A percentile compares a stretch with the other conserved stretches of the same genome.
Evolutionary conservation across 2,113 vertebrate species (phyloP).

Genomic region (Pachycephala philippinensis): DNA sequence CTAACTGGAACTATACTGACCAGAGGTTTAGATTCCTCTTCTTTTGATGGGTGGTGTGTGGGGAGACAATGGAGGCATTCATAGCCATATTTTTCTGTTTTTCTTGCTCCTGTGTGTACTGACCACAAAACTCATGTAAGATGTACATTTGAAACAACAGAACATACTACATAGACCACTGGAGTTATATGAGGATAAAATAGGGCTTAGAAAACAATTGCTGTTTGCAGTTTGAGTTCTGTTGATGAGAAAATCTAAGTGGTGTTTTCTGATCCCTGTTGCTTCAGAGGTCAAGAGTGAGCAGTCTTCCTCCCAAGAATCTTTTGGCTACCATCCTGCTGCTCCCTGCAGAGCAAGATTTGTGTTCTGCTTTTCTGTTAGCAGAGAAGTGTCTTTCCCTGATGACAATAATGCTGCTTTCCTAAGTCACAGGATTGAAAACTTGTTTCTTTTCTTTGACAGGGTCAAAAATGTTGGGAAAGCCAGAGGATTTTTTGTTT

Average conservation of each 20-base stretch:
- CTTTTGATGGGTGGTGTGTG: neutral
- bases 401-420: neutral
- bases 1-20: neutral
- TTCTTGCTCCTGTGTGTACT: neutral
- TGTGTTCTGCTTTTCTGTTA: neutral
- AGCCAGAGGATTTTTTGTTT: neutral
- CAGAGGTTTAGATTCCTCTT: neutral
- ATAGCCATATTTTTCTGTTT: neutral
- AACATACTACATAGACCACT: fast-evolving
- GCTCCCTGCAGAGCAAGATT: neutral
- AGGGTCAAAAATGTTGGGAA: neutral
- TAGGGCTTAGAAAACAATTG: neutral
- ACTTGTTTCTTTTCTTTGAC: neutral
- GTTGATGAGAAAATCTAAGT: neutral
- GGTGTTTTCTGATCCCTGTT: neutral
- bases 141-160: neutral
- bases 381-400: neutral
- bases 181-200: neutral
- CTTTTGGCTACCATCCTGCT: neutral
- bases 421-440: neutral
- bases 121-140: neutral
- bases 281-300: neutral
- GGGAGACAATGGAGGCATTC: neutral
- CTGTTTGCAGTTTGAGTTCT: neutral
- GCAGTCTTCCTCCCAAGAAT: neutral